Conservation (phyloP, 2,113 vertebrate species). For the Erpornis zantholeuca region DNA sequence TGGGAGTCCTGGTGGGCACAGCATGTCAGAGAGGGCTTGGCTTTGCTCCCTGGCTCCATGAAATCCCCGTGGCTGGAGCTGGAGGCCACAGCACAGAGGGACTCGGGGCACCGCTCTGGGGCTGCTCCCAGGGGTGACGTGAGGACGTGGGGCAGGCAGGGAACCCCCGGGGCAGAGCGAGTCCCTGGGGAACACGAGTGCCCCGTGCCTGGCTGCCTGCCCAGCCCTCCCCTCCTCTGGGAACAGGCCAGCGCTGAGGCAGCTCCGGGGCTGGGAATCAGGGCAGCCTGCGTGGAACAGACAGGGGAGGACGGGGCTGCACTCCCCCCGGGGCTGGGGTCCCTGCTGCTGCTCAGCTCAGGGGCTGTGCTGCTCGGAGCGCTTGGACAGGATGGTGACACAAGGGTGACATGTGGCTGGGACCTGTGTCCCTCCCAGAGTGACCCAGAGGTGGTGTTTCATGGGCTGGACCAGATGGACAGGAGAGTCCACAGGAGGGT, state of each 20-base stretch:
- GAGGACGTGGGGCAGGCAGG: background rate
- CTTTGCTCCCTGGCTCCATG: fast-evolving
- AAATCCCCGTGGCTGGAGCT: background rate
- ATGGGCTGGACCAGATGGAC: background rate
- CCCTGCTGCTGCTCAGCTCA: background rate
- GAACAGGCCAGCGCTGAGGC: background rate
- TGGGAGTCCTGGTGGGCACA: background rate
- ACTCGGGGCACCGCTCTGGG: fast-evolving
- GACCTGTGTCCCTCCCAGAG: fast-evolving
- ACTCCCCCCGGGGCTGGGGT: fast-evolving
- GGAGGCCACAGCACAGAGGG: background rate
- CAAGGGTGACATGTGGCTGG: fast-evolving
- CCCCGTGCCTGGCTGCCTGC: background rate
- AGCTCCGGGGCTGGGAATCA: background rate
- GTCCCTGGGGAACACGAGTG: background rate
- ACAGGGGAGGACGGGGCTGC: background rate
- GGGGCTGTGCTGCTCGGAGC: fast-evolving
- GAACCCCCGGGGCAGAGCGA: background rate
- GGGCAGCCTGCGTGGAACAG: background rate
- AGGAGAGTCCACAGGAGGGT: fast-evolving
- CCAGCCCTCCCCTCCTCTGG: background rate
- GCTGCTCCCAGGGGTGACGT: fast-evolving
- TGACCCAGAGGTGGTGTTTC: background rate
- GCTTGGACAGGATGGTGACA: fast-evolving
- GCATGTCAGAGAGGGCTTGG: fast-evolving